A percentile compares a stretch with the other conserved stretches of the same genome.
Evolutionary conservation across 2,797 vertebrate species (phyloP).

Genomic region (Crocodylus rhombifer): DNA sequence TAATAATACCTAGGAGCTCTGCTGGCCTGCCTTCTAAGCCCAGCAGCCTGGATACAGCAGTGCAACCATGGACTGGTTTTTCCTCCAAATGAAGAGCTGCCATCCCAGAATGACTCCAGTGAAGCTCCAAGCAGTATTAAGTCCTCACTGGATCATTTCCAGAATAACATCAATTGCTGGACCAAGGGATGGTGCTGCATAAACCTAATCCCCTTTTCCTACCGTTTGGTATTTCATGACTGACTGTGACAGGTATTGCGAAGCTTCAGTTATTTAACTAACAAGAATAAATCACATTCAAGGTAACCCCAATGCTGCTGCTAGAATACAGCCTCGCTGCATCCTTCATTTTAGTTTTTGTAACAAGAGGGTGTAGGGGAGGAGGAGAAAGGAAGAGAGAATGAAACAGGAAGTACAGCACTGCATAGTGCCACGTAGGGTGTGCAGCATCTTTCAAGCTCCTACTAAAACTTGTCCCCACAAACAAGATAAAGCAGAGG

Average conservation of each 20-base stretch:
- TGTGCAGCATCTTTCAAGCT: not conserved
- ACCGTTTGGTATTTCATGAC: accelerated
- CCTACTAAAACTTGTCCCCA: not conserved
- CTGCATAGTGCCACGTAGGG: not conserved
- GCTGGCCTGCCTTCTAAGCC: not conserved
- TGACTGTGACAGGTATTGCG: not conserved
- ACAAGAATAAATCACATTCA: not conserved
- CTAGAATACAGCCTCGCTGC: not conserved
- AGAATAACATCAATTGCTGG: not conserved
- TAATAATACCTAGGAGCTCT: not conserved
- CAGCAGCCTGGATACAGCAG: not conserved
- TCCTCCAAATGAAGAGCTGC: accelerated
- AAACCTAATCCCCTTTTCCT: not conserved
- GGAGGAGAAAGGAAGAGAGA: no score
- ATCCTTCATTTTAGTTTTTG: accelerated
- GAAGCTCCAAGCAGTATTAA: constrained; percentile 55
- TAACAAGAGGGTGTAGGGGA: not conserved
- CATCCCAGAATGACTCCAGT: not conserved
- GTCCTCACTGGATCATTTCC: not conserved
- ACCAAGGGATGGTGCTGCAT: not conserved
- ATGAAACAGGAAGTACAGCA: not conserved
- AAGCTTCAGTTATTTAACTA: not conserved
- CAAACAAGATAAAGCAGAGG: not conserved
- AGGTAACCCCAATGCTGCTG: not conserved
- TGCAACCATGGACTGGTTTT: accelerated